These are phyloP conservation scores for Eristalis pertinax DNA, from an alignment of 2,888 invertebrate genomes.

Conservation along the genomic window DNA sequence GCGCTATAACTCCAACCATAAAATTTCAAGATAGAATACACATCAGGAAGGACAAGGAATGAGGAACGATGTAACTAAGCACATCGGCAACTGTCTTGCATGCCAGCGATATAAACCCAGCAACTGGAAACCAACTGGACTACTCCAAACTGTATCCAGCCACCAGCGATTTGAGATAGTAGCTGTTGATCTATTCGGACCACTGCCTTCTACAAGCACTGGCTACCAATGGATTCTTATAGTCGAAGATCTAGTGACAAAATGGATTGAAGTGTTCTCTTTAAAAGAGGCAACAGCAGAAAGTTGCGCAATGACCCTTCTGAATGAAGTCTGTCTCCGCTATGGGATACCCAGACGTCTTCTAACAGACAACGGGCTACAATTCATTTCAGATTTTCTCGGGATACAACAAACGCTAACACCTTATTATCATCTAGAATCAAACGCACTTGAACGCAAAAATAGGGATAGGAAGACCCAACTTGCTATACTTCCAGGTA, in stretches of 20 bases:
- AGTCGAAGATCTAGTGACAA: neutral
- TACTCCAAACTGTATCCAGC: neutral
- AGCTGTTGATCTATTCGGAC: neutral
- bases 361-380: neutral
- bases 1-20: too few relatives aligned
- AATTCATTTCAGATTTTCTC: neutral
- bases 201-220: neutral
- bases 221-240: neutral
- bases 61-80: neutral
- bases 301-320: neutral
- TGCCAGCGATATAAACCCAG: neutral
- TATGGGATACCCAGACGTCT: neutral
- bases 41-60: neutral
- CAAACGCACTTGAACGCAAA: too few relatives aligned
- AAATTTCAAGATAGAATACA: too few relatives aligned
- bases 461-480: too few relatives aligned
- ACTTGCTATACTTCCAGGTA: too few relatives aligned
- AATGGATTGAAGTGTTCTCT: neutral
- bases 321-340: neutral
- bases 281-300: neutral
- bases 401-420: too few relatives aligned
- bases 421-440: too few relatives aligned
- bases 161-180: neutral
- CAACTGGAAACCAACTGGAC: neutral
- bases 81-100: neutral